These are phyloP conservation scores for Prunella fulvescens DNA, from an alignment of 2,113 vertebrate genomes.

Conservation along the genomic window DNA sequence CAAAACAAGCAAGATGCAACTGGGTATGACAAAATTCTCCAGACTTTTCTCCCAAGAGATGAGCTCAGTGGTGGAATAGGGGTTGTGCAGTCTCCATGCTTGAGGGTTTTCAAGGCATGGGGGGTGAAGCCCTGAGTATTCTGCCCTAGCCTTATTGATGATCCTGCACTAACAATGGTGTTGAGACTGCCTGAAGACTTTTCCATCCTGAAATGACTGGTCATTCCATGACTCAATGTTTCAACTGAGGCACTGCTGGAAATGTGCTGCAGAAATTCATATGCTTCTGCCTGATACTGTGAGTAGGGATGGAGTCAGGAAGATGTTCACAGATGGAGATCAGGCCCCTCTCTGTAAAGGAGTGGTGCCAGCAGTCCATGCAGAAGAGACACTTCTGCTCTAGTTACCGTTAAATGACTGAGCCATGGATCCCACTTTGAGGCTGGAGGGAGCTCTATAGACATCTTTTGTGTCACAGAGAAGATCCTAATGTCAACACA, in stretches of 20 bases:
- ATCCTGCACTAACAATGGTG: not conserved
- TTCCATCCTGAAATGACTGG: not conserved
- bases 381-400: not conserved
- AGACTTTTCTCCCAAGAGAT: rapidly evolving
- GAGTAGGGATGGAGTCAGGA: not conserved
- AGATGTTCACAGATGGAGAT: not conserved
- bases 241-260: not conserved
- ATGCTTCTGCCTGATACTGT: not conserved
- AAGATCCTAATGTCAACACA: not conserved
- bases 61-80: not conserved
- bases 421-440: not conserved
- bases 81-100: not conserved
- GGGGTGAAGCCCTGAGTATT: not conserved
- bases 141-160: not conserved
- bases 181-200: rapidly evolving
- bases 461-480: not conserved
- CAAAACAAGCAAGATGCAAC: not conserved
- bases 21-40: not conserved
- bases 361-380: not conserved
- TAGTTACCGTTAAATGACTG: not conserved
- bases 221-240: not conserved
- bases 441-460: rapidly evolving
- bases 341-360: not conserved
- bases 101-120: not conserved
- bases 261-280: not conserved